phyloP scores from a whole-genome alignment of 2,797 vertebrate genomes.

The Leuciscus waleckii region DNA sequence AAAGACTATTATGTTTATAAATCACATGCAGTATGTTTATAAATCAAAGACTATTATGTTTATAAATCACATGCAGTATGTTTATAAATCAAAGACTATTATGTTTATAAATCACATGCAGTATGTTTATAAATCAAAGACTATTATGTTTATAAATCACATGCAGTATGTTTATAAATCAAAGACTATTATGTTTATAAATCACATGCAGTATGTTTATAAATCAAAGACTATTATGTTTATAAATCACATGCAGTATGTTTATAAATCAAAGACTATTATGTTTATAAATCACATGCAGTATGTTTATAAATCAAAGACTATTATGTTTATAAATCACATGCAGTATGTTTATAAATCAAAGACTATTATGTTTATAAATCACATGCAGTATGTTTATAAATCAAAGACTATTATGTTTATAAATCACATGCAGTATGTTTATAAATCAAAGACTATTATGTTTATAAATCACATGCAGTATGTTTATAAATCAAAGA shows the following conservation, averaged over 20 bases:
- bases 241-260: not conserved
- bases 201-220: not conserved
- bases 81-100: no score
- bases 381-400: not conserved
- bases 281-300: no score
- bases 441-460: no score
- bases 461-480: not conserved
- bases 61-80: no score
- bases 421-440: no score
- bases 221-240: not conserved
- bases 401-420: not conserved
- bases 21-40: not conserved
- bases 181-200: not conserved
- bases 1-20: not conserved
- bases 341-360: no score
- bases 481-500: no score
- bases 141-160: no score
- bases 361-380: not conserved
- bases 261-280: not conserved
- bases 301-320: no score
- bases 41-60: not conserved
- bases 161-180: no score
- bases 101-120: no score
- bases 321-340: not conserved
- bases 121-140: not conserved